Conservation (phyloP, 2,888 invertebrate species). For the Leuctra nigra region DNA sequence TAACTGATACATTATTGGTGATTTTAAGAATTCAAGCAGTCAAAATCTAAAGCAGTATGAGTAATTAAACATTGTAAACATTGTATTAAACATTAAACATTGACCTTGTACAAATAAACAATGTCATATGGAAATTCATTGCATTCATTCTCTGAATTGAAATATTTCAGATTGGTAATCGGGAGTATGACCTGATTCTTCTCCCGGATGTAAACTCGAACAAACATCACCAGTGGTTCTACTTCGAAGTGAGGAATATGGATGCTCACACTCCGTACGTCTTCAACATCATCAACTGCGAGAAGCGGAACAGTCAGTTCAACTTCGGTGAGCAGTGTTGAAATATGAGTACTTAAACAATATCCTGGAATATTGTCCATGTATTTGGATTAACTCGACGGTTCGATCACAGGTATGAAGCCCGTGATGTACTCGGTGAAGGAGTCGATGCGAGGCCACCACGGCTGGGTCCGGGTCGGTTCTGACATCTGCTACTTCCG, state of each 20-base stretch:
- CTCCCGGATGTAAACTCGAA: slow-evolving; percentile 77
- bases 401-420: slow-evolving; percentile 66
- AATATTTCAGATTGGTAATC: slow-evolving; percentile 56
- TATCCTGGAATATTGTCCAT: too few species aligned
- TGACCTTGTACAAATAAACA: too few species aligned
- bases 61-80: slow-evolving; percentile 33
- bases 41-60: too few species aligned
- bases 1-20: too few species aligned
- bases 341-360: neutral
- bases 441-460: slow-evolving; percentile 40
- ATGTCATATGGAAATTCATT: too few species aligned
- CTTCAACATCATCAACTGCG: slow-evolving; percentile 83
- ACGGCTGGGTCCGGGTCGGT: slow-evolving; percentile 67
- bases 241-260: slow-evolving; percentile 80
- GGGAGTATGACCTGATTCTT: slow-evolving; percentile 76
- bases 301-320: slow-evolving; percentile 80
- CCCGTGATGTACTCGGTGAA: slow-evolving; percentile 79
- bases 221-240: slow-evolving; percentile 83
- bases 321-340: slow-evolving; percentile 53
- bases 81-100: slow-evolving; percentile 5
- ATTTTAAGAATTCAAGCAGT: too few species aligned
- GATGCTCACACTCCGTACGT: slow-evolving; percentile 59
- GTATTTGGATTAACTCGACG: too few species aligned
- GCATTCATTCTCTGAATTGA: too few species aligned
- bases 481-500: slow-evolving; percentile 75